Conservation (phyloP, 2,797 vertebrate genomes). For the Propithecus deckenii region DNA sequence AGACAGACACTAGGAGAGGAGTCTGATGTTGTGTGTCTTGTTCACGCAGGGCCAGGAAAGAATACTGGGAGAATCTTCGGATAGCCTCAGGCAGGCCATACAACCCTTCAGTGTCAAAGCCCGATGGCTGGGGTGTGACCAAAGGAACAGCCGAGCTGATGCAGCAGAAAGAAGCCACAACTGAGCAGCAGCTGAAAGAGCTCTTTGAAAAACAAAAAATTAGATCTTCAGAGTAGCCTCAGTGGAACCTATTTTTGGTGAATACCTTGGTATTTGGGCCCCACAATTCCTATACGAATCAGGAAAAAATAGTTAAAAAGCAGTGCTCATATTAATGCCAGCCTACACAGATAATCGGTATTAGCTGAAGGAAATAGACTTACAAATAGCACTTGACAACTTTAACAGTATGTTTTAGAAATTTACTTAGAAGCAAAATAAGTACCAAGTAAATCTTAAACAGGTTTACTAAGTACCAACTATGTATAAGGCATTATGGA, state of each 20-base stretch:
- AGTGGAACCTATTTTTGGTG: not conserved
- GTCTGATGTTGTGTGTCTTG: constrained; percentile 42
- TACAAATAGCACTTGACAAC: not conserved
- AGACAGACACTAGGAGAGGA: not conserved
- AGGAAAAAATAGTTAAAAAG: not conserved
- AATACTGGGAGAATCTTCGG: constrained; percentile 95
- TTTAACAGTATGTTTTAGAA: not conserved
- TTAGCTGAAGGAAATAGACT: not conserved
- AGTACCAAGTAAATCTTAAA: not conserved
- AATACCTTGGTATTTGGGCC: constrained; percentile 11
- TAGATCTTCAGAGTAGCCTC: constrained; percentile 64
- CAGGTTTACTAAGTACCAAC: not conserved
- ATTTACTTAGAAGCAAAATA: constrained; percentile 38
- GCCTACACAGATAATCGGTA: not conserved
- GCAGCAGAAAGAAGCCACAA: constrained; percentile 96
- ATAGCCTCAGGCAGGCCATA: constrained; percentile 94
- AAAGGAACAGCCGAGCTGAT: constrained; percentile 93
- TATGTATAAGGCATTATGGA: not conserved
- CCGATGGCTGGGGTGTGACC: constrained; percentile 95
- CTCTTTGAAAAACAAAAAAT: constrained; percentile 90
- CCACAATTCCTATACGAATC: not conserved
- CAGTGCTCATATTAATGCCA: not conserved
- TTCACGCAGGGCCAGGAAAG: constrained; percentile 90
- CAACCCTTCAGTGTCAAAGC: constrained; percentile 90
- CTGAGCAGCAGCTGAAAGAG: constrained; percentile 89